Evolutionary conservation across 2,888 invertebrate species (phyloP).

Genomic region (Embidobia sp.): DNA sequence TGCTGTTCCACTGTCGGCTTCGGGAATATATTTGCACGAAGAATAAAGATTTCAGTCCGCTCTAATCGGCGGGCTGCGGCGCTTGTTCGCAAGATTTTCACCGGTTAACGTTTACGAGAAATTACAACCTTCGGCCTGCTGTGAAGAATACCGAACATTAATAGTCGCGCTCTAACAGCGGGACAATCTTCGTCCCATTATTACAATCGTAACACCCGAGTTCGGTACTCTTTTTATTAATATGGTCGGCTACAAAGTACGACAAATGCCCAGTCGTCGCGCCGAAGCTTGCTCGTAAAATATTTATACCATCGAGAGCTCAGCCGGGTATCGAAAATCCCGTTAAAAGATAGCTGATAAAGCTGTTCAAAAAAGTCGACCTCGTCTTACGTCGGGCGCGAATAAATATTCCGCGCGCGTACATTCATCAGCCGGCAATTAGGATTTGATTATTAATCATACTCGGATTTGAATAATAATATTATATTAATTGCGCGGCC

Average conservation of each 20-base stretch:
- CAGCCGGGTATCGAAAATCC: slow-evolving; percentile 40
- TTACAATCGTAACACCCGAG: slow-evolving; percentile 23
- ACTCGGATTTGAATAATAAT: not conserved
- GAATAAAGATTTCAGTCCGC: no score
- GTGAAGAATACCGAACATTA: slow-evolving; percentile 33
- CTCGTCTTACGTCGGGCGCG: slow-evolving; percentile 21
- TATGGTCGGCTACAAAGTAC: slow-evolving; percentile 16
- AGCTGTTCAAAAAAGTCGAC: slow-evolving; percentile 27
- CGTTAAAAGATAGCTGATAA: slow-evolving; percentile 53
- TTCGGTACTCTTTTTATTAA: slow-evolving; percentile 20
- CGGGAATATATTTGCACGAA: no score
- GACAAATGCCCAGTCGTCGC: not conserved
- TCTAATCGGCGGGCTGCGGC: no score
- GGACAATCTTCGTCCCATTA: slow-evolving; percentile 8
- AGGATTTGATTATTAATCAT: slow-evolving; percentile 16
- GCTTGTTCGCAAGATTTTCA: no score
- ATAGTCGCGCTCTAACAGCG: slow-evolving; percentile 32
- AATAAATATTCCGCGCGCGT: slow-evolving; percentile 34
- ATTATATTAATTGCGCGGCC: not conserved
- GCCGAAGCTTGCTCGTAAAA: slow-evolving; percentile 32
- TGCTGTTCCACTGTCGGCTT: no score
- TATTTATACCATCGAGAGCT: slow-evolving; percentile 38
- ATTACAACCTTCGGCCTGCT: slow-evolving; percentile 21
- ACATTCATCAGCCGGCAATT: slow-evolving; percentile 27
- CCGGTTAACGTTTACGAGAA: slow-evolving; percentile 19